Conservation (phyloP, 2,888 invertebrate genomes). For the Xylota segnis region DNA sequence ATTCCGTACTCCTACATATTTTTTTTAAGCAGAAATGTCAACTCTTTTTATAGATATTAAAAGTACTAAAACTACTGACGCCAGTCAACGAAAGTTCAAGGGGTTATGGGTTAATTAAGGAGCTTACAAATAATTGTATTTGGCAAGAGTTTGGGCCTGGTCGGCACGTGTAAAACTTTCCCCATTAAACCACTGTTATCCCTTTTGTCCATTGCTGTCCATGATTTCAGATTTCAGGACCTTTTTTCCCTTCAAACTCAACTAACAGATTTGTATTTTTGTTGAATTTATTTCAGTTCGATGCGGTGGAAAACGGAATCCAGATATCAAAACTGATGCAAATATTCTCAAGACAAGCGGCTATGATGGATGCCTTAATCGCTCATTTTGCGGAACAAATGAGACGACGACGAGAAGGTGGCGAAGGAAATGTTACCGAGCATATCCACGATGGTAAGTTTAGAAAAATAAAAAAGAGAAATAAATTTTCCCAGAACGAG, state of each 20-base stretch:
- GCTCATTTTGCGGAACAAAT: constrained; percentile 92
- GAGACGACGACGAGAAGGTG: constrained; percentile 86
- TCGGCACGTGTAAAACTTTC: constrained; percentile 22
- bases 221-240: background rate
- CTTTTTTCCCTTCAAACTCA: background rate
- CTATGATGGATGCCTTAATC: constrained; percentile 94
- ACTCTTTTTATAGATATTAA: background rate
- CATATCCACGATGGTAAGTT: constrained; percentile 84
- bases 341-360: constrained; percentile 89
- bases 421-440: constrained; percentile 81
- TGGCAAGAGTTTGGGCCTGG: background rate
- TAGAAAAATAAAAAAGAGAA: background rate
- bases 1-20: too few species aligned
- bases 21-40: too few species aligned
- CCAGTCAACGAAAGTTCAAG: background rate
- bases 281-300: constrained; percentile 82
- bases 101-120: constrained; percentile 1
- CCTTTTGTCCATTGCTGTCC: background rate
- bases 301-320: constrained; percentile 84
- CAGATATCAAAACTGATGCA: constrained; percentile 84
- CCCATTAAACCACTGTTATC: constrained; percentile 4
- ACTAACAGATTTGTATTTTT: background rate
- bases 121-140: constrained; percentile 5
- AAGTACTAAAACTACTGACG: background rate
- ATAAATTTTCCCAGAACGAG: background rate